Evolutionary conservation across 2,888 invertebrate genomes (phyloP), one percentile per base, ranked within the genome.

Genomic region (Orthonychiurus folsomi): DNA sequence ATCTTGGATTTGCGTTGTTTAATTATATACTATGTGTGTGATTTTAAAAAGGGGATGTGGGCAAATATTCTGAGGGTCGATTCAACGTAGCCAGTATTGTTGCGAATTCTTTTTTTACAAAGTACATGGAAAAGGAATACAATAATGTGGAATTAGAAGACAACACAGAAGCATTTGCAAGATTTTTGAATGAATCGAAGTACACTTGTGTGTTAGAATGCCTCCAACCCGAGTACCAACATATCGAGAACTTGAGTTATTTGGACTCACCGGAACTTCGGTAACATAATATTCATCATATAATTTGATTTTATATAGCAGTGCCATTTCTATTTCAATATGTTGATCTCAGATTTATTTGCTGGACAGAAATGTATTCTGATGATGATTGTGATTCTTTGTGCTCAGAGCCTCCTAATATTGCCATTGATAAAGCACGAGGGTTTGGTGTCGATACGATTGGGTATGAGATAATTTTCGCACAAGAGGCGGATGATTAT

Each of bases 171-270:
- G 24, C 3, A 12, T 20, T 21, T 50, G 23, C 50, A 5, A 52
- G 66, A 26, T 67, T 69, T 60, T 61, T 73, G 28, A 67, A 69
- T 54, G 55, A 64, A 24, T 71, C 72, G 2, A 66, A 72, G 48
- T 75, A 75, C 60, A 79, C 79, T 5, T 75, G 75, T 18, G 76
- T 78, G 15, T 75, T 76, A 73, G 79, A 79, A 69, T 75, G 79
- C 55, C 71, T 79, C 3, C 75, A 76, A 28, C 78, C 78, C 9
- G 66, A 71, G 5, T 76, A 77, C 68, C 79, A 79, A 65, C 79
- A 79, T 71, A 76, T 79, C 20, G 79, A 77, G 61, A 75, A 78
- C 66, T 71, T 79, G 2, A 76, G 77, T 23, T 63, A 75, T 64
- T 70, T 78, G 47, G 60, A 68, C 59, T 73, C 74, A 23, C 74